Evolutionary conservation across 2,797 vertebrate species (phyloP).

Genomic region (Columba guinea): DNA sequence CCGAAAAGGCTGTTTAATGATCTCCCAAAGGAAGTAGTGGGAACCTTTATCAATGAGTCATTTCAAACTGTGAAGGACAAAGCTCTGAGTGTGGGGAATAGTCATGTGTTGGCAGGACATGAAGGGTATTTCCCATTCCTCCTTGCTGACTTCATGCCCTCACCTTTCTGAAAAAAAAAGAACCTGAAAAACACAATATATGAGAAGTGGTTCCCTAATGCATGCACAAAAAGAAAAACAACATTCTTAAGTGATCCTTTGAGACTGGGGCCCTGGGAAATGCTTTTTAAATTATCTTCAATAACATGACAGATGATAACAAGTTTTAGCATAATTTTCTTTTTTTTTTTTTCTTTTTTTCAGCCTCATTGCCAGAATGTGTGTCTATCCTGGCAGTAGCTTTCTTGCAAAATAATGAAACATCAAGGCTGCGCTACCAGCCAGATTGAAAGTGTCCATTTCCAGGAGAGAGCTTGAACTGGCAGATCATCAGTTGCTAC

Average conservation of each 20-base stretch:
- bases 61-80: conserved; percentile 7
- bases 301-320: conserved; percentile 13
- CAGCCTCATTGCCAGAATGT: neutral
- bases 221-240: neutral
- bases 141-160: neutral
- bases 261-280: conserved; percentile 13
- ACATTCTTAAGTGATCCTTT: neutral
- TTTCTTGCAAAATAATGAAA: conserved; percentile 44
- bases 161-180: neutral
- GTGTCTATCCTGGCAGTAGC: conserved; percentile 17
- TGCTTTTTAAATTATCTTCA: conserved; percentile 24
- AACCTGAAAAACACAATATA: neutral
- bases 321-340: conserved; percentile 16
- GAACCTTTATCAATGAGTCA: conserved; percentile 54
- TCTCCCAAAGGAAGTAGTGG: neutral
- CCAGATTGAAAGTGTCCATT: neutral
- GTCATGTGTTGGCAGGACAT: neutral
- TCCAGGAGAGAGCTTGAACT: conserved; percentile 30
- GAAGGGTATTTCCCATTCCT: conserved; percentile 29
- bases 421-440: conserved; percentile 13
- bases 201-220: neutral
- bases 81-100: neutral
- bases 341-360: neutral
- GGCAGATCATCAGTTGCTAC: conserved; percentile 8
- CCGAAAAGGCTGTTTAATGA: neutral